phyloP scores from a whole-genome alignment of 2,113 vertebrate species.

The Rhombomys opimus region DNA sequence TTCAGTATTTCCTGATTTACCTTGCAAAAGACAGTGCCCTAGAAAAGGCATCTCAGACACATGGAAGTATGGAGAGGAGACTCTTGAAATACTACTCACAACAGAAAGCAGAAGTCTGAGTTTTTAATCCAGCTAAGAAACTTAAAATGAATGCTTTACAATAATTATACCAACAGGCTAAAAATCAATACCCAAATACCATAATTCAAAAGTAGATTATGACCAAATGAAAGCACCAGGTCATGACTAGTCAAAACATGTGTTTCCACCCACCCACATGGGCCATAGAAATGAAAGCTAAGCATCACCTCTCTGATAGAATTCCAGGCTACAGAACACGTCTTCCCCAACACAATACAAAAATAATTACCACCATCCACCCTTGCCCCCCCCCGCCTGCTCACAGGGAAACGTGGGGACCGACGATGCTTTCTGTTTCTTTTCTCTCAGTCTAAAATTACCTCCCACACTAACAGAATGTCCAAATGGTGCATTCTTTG shows the following conservation, averaged over 20 bases:
- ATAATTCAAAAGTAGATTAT: background rate
- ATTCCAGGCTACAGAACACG: background rate
- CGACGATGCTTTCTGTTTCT: background rate
- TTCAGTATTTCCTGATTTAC: background rate
- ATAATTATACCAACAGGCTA: background rate
- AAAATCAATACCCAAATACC: background rate
- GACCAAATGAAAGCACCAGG: background rate
- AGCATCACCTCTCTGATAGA: background rate
- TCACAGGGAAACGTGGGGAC: background rate
- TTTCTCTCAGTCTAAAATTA: slow-evolving; percentile 32
- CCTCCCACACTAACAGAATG: background rate
- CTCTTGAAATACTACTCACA: background rate
- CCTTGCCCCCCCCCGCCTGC: background rate
- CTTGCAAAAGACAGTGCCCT: background rate
- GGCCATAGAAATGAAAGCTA: background rate
- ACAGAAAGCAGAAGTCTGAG: slow-evolving; percentile 5
- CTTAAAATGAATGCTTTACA: background rate
- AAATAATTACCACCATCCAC: background rate
- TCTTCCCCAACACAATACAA: slow-evolving; percentile 10
- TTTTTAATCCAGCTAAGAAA: background rate
- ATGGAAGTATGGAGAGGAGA: background rate
- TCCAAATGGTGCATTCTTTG: background rate
- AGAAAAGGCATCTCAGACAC: background rate
- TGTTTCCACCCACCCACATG: background rate
- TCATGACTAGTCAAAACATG: background rate